These are phyloP conservation scores for Drosophila recens DNA, from an alignment of 2,888 invertebrate species.

Conservation along the genomic window DNA sequence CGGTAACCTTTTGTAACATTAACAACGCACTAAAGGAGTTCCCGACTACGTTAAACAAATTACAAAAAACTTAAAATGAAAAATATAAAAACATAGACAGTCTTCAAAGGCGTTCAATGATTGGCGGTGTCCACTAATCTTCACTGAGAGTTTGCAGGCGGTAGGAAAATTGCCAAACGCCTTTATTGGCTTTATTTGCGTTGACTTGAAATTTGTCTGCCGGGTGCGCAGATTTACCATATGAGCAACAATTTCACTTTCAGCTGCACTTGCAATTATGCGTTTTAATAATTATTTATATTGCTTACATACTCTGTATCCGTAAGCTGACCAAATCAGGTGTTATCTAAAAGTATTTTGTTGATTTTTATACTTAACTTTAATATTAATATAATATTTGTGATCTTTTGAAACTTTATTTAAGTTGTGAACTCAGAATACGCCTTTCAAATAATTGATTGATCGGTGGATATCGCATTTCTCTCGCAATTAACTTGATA, in stretches of 20 bases:
- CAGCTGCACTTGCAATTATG: constrained; percentile 39
- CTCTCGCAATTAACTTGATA: neutral
- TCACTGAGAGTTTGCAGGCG: constrained; percentile 9
- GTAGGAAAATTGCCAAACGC: constrained; percentile 58
- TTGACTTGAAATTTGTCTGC: constrained; percentile 28
- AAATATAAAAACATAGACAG: neutral
- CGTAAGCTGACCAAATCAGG: neutral
- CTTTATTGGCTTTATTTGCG: constrained; percentile 55
- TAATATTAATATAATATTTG: no score
- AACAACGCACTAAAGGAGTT: constrained; percentile 64
- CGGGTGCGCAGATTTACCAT: constrained; percentile 32
- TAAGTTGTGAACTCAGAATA: neutral
- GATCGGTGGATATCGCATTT: neutral
- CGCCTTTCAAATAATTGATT: neutral
- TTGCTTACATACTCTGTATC: constrained; percentile 12
- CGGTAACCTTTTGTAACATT: constrained; percentile 63
- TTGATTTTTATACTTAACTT: no score
- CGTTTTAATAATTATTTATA: constrained; percentile 26
- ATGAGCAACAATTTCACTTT: constrained; percentile 72
- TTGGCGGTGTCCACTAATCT: constrained; percentile 52
- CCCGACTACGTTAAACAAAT: constrained; percentile 22
- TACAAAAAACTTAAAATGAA: constrained; percentile 7
- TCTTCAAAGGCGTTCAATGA: constrained; percentile 59
- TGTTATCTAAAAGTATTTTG: neutral
- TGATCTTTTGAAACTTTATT: no score